Evolutionary conservation across 2,888 invertebrate genomes (phyloP), one percentile per base, ranked within the genome.

Genomic region (Capitulum mitella): DNA sequence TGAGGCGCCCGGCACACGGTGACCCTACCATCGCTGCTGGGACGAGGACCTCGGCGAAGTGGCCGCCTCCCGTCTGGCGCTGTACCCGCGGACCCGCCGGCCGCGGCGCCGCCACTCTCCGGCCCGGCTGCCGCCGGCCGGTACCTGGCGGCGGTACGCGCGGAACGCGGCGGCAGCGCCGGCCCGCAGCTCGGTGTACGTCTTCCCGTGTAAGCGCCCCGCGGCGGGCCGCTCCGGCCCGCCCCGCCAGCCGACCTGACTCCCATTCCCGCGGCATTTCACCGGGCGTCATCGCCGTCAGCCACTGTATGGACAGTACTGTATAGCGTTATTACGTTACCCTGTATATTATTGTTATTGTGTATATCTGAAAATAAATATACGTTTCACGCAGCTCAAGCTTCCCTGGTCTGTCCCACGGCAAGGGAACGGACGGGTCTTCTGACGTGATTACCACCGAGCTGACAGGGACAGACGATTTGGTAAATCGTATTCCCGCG

Each of bases 351-450:
- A 40, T 40, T 70, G 70, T 70, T 70, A 70, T 10, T 40, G 40
- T 70, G 70, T 40, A 70, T 70, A 70, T 40, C 70, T 70, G 70
- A 70, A 70, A 40, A 70, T 70, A 70, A 70, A 70, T 70, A 70
- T 40, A 70, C 64, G 37, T 70, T 40, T 70, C 70, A 37, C 40
- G 78, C 40, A 26, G 70, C 43, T 43, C 43, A 12, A 43, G 43
- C n/a, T n/a, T n/a, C n/a, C n/a, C n/a, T n/a, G n/a, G n/a, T n/a
- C n/a, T n/a, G n/a, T n/a, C n/a, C n/a, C n/a, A n/a, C n/a, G n/a
- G n/a, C n/a, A n/a, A n/a, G n/a, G n/a, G n/a, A n/a, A n/a, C n/a
- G n/a, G n/a, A n/a, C n/a, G n/a, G n/a, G n/a, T n/a, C n/a, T n/a
- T n/a, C n/a, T n/a, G n/a, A n/a, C n/a, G n/a, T n/a, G n/a, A n/a